Conservation (phyloP, 1,140 invertebrate species). For the Saccostrea echinata region DNA sequence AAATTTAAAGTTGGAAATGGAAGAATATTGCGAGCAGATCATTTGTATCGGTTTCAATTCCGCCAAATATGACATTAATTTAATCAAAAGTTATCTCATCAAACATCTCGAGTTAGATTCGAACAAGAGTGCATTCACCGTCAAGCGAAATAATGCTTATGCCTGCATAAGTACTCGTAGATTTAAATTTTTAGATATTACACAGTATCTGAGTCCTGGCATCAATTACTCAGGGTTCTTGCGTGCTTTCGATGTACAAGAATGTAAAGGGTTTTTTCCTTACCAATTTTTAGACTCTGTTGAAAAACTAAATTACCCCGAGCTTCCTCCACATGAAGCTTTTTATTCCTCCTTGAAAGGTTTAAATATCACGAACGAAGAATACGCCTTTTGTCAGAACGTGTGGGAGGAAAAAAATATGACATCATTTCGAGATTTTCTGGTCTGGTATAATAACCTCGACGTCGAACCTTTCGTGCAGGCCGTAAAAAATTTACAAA, state of each 20-base stretch:
- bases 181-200: constrained; percentile 60
- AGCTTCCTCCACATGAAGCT: constrained; percentile 48
- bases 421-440: constrained; percentile 57
- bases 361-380: constrained; percentile 48
- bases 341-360: constrained; percentile 56
- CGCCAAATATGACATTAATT: constrained; percentile 59
- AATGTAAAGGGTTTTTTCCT: constrained; percentile 61
- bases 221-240: constrained; percentile 59
- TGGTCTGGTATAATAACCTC: constrained; percentile 62
- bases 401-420: constrained; percentile 59
- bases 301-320: constrained; percentile 40
- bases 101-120: constrained; percentile 31
- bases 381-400: constrained; percentile 51
- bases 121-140: constrained; percentile 38
- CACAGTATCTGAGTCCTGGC: constrained; percentile 57
- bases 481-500: constrained; percentile 55
- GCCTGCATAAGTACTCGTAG: constrained; percentile 50
- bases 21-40: constrained; percentile 46
- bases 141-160: constrained; percentile 60
- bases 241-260: constrained; percentile 55
- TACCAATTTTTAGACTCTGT: constrained; percentile 57
- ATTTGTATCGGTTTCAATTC: constrained; percentile 52
- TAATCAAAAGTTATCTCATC: constrained; percentile 53
- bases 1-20: not conserved
- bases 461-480: constrained; percentile 61